Evolutionary conservation across 2,113 vertebrate genomes (phyloP).

Genomic region (Vimba vimba): DNA sequence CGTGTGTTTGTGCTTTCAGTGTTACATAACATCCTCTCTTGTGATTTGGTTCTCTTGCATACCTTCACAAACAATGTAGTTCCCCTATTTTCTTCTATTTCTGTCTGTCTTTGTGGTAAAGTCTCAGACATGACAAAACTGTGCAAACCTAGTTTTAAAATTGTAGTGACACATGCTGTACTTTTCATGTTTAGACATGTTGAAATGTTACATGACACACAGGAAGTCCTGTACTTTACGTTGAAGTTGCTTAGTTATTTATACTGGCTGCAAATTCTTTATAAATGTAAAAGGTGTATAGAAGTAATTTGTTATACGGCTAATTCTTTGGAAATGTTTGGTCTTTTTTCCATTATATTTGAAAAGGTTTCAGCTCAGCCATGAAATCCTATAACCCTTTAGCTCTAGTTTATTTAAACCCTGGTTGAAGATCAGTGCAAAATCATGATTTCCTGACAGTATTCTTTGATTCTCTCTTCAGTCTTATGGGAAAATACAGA

Average conservation of each 20-base stretch:
- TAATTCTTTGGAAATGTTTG: not conserved
- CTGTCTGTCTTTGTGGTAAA: not conserved
- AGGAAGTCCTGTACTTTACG: no score
- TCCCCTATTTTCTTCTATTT: not conserved
- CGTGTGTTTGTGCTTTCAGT: not conserved
- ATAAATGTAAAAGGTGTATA: no score
- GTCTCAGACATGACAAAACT: slow-evolving; percentile 4
- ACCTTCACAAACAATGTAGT: not conserved
- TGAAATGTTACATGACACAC: slow-evolving; percentile 1
- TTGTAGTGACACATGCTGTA: not conserved
- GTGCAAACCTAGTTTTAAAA: not conserved
- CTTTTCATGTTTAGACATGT: not conserved
- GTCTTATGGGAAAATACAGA: no score
- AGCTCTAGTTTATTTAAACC: no score
- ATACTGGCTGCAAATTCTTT: no score
- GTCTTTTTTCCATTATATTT: not conserved
- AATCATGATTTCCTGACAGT: no score
- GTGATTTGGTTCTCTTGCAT: not conserved
- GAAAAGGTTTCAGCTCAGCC: not conserved
- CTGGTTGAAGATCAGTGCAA: no score
- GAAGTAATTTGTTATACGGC: no score
- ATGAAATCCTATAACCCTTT: no score
- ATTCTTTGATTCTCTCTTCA: no score
- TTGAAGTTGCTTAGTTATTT: no score
- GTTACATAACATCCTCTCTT: not conserved